Evolutionary conservation across 2,888 invertebrate species (phyloP), one percentile per base, ranked within the genome.

Genomic region (Mythimna impura): DNA sequence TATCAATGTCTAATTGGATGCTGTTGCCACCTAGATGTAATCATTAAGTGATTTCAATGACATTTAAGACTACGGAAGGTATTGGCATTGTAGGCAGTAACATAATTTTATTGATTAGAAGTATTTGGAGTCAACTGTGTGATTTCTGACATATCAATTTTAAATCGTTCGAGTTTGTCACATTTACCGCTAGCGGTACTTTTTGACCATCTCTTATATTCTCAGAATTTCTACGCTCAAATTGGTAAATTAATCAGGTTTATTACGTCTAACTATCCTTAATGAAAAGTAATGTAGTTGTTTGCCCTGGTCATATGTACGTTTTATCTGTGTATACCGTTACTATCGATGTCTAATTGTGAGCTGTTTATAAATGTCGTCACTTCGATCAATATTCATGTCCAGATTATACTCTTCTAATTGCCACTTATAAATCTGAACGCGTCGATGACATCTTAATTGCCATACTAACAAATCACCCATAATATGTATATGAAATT

Each of bases 381-480:
- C 87, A 80, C 79, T 78, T 89, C 90, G 90, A 93, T 95, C 92
- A 94, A 94, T 95, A 95, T 95, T 95, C 93, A 94, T 93, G 93
- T 92, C 86, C 86, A 92, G 91, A 94, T 94, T 94, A 93, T 92
- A 89, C 89, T 86, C 88, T 89, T 92, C 92, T 95, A 94, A 95
- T 95, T 94, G 94, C 94, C 91, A 89, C 91, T 90, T 92, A 94
- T 95, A 94, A 95, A 95, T 95, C 92, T 93, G 88, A 91, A 92
- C 90, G 89, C 91, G 86, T 88, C 91, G 94, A 93, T 94, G 95
- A 95, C 95, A 93, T 95, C 94, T 96, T 95, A 95, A 95, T 95
- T 95, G 94, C 92, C 81, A 86, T 86, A 83, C 86, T 92, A 91
- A 94, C 93, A 93, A 94, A 95, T 95, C 92, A 93, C 91, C 70